phyloP scores from a whole-genome alignment of 2,797 vertebrate genomes.

The Poecilia gillii region DNA sequence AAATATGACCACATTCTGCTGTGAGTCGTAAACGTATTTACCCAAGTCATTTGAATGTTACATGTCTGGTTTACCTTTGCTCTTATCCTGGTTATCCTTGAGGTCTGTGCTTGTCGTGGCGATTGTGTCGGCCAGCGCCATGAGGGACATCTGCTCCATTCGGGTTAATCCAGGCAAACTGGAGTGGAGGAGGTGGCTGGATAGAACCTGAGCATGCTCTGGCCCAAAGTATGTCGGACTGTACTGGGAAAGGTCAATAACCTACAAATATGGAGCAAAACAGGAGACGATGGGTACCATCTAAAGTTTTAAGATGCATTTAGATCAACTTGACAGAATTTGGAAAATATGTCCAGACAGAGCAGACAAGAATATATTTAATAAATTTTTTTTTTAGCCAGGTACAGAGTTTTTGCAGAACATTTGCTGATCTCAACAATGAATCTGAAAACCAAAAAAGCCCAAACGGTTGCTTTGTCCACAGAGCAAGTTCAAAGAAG shows the following conservation, averaged over 20 bases:
- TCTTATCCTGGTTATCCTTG: conserved; percentile 89
- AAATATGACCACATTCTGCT: conserved; percentile 3
- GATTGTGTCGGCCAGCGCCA: conserved; percentile 97
- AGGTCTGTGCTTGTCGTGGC: conserved; percentile 96
- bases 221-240: conserved; percentile 93
- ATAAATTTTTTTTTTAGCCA: neutral
- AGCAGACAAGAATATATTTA: neutral
- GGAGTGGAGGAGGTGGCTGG: conserved; percentile 93
- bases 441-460: neutral
- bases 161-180: conserved; percentile 95
- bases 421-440: neutral
- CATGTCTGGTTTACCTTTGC: conserved; percentile 74
- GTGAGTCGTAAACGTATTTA: neutral
- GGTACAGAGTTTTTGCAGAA: neutral
- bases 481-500: neutral
- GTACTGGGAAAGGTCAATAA: conserved; percentile 95
- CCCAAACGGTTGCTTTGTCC: neutral
- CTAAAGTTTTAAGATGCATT: neutral
- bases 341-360: neutral
- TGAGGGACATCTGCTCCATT: conserved; percentile 98
- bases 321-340: neutral
- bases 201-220: conserved; percentile 94
- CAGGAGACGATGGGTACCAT: neutral
- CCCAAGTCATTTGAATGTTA: neutral
- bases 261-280: conserved; percentile 67